Base-by-base conservation (phyloP, 2,113 vertebrate genomes). In the Tretioscincus oriximinensis region DNA sequence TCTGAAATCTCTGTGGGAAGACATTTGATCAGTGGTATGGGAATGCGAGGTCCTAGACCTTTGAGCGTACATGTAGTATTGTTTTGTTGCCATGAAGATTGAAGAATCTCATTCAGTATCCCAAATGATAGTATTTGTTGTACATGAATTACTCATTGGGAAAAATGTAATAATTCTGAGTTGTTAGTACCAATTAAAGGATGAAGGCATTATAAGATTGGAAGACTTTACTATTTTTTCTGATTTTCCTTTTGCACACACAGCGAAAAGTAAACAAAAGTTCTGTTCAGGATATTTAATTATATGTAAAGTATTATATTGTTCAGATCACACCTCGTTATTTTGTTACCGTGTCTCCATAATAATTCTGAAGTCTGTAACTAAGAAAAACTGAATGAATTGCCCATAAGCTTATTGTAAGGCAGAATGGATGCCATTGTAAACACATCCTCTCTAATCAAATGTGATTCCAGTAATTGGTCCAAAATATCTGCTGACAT, bases 381-480 rank as follows among this genome's bases (percentile, higher is more conserved):
- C 86, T 88, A 79, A 86, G 81, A 69, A 70, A 16, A 80, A 86
- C 89, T 67, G 75, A 86, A 90, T 92, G 91, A 93, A 82, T 92
- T 91, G 91, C 90, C 87, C 77, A 11, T 88, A 83, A 86, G 77
- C 73, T 90, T 89, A 90, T 88, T 89, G 81, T 90, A 86, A 89
- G 77, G 69, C 80, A 41, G 76, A 66, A 74, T 85, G 89, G 89
- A 88, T 81, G 86, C 51, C 63, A 87, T 78, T 90, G 90, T 88
- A 89, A 92, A 90, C 88, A 88, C 87, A 92, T 92, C 90, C 90
- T 92, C 92, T 90, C 92, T 93, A 88, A 88, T 90, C 90, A 91
- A 87, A 90, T 88, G 83, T 71, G 68, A 89, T 93, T 94, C 84
- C 89, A 87, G 84, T 93, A 93, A 93, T 92, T 88, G 78, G 87